Percentiles rank a stretch among this genome's conserved stretches.
Conservation (phyloP, 2,113 vertebrate genomes). For the Chaenocephalus aceratus region DNA sequence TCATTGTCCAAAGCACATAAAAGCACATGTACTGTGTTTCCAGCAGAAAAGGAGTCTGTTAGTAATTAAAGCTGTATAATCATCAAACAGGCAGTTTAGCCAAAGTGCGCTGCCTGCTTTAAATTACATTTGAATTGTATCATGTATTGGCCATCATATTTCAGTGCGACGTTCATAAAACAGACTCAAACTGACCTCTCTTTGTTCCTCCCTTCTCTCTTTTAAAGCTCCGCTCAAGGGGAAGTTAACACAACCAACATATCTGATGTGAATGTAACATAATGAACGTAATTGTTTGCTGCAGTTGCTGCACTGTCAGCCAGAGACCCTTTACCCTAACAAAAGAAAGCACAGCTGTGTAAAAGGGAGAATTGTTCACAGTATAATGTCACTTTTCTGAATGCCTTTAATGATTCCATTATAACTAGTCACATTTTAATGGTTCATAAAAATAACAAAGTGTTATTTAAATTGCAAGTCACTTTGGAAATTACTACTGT, state of each 20-base stretch:
- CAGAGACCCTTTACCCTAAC: background rate
- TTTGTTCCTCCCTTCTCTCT: background rate
- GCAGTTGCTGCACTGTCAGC: constrained; percentile 1
- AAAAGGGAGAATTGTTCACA: background rate
- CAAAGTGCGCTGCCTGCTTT: constrained; percentile 3
- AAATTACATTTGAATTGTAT: constrained; percentile 33
- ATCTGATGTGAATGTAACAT: constrained; percentile 9
- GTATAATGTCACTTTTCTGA: background rate
- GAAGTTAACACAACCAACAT: constrained; percentile 33
- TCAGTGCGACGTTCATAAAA: constrained; percentile 13
- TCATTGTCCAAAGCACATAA: background rate
- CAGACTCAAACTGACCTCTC: background rate
- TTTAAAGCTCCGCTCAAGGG: constrained; percentile 4
- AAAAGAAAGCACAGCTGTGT: background rate
- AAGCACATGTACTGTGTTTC: constrained; percentile 11
- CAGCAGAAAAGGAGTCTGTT: constrained; percentile 15
- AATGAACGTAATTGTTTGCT: background rate
- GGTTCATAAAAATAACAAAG: too few relatives aligned
- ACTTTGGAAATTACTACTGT: background rate
- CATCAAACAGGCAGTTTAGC: constrained; percentile 1
- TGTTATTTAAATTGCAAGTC: too few relatives aligned
- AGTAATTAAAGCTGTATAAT: constrained; percentile 3
- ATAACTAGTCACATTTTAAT: background rate
- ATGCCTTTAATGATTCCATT: background rate
- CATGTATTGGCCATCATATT: constrained; percentile 27